Evolutionary conservation across 2,888 invertebrate species (phyloP).

Genomic region (Orchesellides sinensis): DNA sequence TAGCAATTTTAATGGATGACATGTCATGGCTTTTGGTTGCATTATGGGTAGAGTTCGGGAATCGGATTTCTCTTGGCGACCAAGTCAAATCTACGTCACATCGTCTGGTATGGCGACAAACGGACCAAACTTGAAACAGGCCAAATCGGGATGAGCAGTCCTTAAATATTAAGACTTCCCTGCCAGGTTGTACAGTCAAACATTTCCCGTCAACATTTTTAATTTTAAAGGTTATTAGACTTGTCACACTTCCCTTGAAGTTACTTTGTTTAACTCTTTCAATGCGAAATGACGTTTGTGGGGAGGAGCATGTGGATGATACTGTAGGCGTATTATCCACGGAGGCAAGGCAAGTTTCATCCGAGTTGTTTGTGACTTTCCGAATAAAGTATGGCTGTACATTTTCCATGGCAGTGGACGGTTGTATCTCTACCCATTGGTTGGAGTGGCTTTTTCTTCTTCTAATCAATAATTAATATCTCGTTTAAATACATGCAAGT

Average conservation of each 20-base stretch:
- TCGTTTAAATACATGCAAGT: no score
- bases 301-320: neutral
- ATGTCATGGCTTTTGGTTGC: neutral
- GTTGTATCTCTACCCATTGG: conserved; percentile 43
- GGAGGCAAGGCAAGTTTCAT: conserved; percentile 7
- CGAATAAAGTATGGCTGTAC: neutral
- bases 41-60: conserved; percentile 3
- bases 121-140: conserved; percentile 55
- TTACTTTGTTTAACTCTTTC: conserved; percentile 7
- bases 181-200: conserved; percentile 34
- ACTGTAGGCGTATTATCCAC: neutral
- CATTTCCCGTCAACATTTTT: conserved; percentile 32
- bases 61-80: conserved; percentile 44
- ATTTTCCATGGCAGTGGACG: neutral
- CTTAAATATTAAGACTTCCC: conserved; percentile 7
- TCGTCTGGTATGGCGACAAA: conserved; percentile 44
- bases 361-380: neutral
- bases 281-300: conserved; percentile 5
- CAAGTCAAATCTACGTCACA: conserved; percentile 59
- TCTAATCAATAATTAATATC: neutral
- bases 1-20: no score
- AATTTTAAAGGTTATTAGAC: conserved; percentile 23
- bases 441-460: conserved; percentile 22
- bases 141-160: conserved; percentile 23
- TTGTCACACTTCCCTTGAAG: conserved; percentile 14